These are phyloP conservation scores for Corvus moneduloides DNA, from an alignment of 2,113 vertebrate genomes.

Conservation along the genomic window DNA sequence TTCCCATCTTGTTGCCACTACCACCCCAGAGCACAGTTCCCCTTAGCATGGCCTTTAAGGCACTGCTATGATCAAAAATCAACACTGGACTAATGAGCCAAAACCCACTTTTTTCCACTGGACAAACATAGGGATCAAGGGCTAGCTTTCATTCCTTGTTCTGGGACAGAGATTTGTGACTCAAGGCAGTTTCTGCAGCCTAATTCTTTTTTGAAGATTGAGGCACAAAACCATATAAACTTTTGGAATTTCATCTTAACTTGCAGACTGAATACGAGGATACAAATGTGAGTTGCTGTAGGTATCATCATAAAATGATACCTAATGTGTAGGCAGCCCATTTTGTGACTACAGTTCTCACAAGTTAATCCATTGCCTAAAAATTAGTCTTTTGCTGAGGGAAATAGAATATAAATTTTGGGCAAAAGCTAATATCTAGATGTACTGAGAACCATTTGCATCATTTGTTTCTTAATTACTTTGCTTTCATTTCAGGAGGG, in stretches of 20 bases:
- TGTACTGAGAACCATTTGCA: not conserved
- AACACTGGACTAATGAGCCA: not conserved
- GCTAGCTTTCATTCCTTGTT: not conserved
- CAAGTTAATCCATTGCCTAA: not conserved
- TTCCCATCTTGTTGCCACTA: not conserved
- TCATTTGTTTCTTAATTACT: not conserved
- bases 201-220: not conserved
- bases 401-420: not conserved
- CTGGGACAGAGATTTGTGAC: not conserved
- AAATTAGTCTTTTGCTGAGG: not conserved
- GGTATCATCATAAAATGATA: not conserved
- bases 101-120: not conserved
- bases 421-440: not conserved
- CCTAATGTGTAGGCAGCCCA: not conserved
- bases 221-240: not conserved
- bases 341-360: not conserved
- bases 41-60: not conserved
- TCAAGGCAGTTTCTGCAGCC: not conserved
- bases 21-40: not conserved
- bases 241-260: not conserved
- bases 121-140: not conserved
- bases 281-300: not conserved
- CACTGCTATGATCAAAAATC: not conserved
- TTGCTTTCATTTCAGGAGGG: constrained; percentile 77
- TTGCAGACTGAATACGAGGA: not conserved